Evolutionary conservation across 2,888 invertebrate species (phyloP), one percentile per base, ranked within the genome.

Genomic region (Callyntrura guangdongensis): DNA sequence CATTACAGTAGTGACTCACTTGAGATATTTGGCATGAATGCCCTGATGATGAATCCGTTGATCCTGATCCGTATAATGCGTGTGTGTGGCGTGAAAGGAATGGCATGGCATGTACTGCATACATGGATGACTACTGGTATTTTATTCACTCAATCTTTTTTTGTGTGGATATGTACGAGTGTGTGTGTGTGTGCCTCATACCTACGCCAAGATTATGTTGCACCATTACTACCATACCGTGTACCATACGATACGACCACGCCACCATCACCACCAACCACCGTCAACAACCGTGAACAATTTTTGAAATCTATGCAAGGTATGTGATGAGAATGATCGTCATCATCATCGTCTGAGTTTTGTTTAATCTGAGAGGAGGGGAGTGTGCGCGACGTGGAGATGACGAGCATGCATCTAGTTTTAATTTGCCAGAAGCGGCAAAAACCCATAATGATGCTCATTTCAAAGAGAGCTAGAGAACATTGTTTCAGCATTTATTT

Each of bases 121-220:
- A 89, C 89, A 83, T 61, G 83, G 74, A 74, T 83, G 89, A 89
- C 74, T 82, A 82, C 81, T 89, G 89, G 89, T 82, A 89, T 89
- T 83, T 89, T 86, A 77, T 77, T 64, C 67, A 69, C 22, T 53
- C 56, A 27, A n/a, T 88, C 59, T 69, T 59, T 22, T 67, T 22
- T 17, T 27, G 0, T 20, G 45, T 74, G 17, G 2, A 53, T n/a
- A 59, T 59, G n/a, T 59, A n/a, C 11, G n/a, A 1, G 59, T 17
- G 9, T 45, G 49, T 77, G 36, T 79, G 53, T 56, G 56, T 79
- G 17, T 82, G 25, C 53, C 22, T 27, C 22, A n/a, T n/a, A n/a
- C 36, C 36, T 36, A 36, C 36, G 6, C 36, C 6, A 36, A 77
- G 77, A 77, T 77, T 77, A 53, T 45, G 77, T 77, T 77, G 77